phyloP scores from a whole-genome alignment of 2,888 invertebrate genomes.

The Antheraea yamamai region DNA sequence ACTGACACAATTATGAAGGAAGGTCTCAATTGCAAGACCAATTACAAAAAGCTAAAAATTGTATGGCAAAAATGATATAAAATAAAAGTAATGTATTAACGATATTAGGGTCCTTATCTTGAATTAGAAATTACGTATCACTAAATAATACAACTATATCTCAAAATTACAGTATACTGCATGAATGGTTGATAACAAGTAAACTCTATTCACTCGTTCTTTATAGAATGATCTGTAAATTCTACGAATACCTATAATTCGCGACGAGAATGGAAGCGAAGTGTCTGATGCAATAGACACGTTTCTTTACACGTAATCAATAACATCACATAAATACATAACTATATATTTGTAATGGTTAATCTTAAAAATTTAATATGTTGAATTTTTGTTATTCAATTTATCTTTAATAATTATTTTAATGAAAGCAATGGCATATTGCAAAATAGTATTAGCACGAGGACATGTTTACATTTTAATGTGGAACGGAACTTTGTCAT shows the following conservation, averaged over 20 bases:
- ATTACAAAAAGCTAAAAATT: slow-evolving; percentile 25
- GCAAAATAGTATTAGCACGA: background rate
- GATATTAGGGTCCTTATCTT: background rate
- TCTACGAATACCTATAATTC: background rate
- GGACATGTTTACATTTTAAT: background rate
- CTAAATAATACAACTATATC: background rate
- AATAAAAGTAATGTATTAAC: slow-evolving; percentile 22
- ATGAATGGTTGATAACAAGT: background rate
- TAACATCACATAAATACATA: background rate
- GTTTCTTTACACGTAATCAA: slow-evolving; percentile 32
- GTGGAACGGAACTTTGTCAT: slow-evolving; percentile 12
- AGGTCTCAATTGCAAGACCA: slow-evolving; percentile 66
- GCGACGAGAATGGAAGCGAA: background rate
- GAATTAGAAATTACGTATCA: background rate
- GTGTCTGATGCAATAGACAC: slow-evolving; percentile 41
- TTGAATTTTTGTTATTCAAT: too few relatives aligned
- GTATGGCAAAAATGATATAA: slow-evolving; percentile 14
- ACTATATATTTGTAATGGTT: background rate
- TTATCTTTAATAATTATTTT: background rate
- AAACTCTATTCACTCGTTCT: background rate
- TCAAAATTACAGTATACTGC: background rate
- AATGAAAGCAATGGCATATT: background rate
- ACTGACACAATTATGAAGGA: slow-evolving; percentile 33
- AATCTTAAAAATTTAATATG: too few relatives aligned
- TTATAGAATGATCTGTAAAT: background rate